A percentile compares a stretch with the other conserved stretches of the same genome.
phyloP scores from a whole-genome alignment of 2,888 invertebrate genomes.

The Brachyptera risi region DNA sequence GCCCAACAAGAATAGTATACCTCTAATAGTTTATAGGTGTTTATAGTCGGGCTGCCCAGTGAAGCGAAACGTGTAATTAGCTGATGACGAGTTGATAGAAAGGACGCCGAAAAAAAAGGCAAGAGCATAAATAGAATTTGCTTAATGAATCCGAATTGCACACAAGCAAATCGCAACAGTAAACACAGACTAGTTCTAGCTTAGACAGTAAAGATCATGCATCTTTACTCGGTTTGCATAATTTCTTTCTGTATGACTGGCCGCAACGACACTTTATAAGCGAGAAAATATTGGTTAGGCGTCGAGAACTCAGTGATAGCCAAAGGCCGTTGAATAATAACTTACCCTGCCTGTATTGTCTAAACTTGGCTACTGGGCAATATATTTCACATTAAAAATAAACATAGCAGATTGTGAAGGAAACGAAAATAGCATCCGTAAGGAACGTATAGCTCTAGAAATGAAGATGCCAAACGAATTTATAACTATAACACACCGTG shows the following conservation, averaged over 20 bases:
- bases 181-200: constrained; percentile 2
- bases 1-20: too few relatives aligned
- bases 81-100: too few relatives aligned
- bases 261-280: background rate
- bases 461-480: background rate
- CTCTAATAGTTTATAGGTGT: too few relatives aligned
- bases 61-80: too few relatives aligned
- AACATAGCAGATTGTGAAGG: constrained; percentile 15
- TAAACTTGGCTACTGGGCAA: constrained; percentile 28
- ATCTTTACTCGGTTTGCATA: background rate
- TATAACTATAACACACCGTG: constrained; percentile 1
- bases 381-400: constrained; percentile 13
- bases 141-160: constrained; percentile 12
- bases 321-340: constrained; percentile 2
- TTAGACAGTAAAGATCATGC: too few relatives aligned
- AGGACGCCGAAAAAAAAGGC: too few relatives aligned
- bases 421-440: background rate
- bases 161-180: constrained; percentile 1
- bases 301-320: background rate
- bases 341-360: constrained; percentile 26
- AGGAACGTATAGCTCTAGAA: background rate
- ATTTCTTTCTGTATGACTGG: background rate
- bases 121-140: background rate
- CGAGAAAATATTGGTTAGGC: background rate
- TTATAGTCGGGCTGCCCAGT: too few relatives aligned